Conservation (phyloP, 2,797 vertebrate species). For the Poeciliopsis presidionis region DNA sequence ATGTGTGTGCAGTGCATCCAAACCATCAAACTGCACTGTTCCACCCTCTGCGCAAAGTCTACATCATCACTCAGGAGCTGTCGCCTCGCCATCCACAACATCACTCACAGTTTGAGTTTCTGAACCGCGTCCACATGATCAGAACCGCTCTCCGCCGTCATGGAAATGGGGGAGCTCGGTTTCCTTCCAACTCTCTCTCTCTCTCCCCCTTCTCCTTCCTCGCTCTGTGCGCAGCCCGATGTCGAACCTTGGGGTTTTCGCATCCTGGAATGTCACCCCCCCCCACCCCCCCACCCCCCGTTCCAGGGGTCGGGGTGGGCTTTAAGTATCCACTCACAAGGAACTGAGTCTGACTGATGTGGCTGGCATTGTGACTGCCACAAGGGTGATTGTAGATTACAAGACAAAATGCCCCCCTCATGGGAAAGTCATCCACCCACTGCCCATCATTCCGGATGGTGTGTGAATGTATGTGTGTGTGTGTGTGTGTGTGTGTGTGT, state of each 20-base stretch:
- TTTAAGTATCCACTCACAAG: constrained; percentile 62
- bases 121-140: constrained; percentile 63
- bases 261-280: constrained; percentile 64
- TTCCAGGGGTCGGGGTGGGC: constrained; percentile 50
- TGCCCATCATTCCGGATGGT: constrained; percentile 72
- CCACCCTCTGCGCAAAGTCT: constrained; percentile 43
- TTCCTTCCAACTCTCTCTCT: constrained; percentile 32
- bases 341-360: constrained; percentile 70
- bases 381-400: constrained; percentile 71
- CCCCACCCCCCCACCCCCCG: constrained; percentile 6
- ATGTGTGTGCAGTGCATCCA: constrained; percentile 25
- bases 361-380: constrained; percentile 65
- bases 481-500: constrained; percentile 67
- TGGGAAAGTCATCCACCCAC: constrained; percentile 76
- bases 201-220: not conserved
- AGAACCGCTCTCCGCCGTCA: constrained; percentile 54
- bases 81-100: constrained; percentile 72
- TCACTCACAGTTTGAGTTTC: constrained; percentile 64
- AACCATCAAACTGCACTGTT: constrained; percentile 62
- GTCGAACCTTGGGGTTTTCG: constrained; percentile 56
- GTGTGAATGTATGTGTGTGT: constrained; percentile 62
- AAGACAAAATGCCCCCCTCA: constrained; percentile 62
- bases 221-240: constrained; percentile 31
- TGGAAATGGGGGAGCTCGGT: constrained; percentile 58
- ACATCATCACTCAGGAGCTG: constrained; percentile 64